Base-by-base conservation (phyloP, 2,888 invertebrate genomes). In the Tenthredo notha region DNA sequence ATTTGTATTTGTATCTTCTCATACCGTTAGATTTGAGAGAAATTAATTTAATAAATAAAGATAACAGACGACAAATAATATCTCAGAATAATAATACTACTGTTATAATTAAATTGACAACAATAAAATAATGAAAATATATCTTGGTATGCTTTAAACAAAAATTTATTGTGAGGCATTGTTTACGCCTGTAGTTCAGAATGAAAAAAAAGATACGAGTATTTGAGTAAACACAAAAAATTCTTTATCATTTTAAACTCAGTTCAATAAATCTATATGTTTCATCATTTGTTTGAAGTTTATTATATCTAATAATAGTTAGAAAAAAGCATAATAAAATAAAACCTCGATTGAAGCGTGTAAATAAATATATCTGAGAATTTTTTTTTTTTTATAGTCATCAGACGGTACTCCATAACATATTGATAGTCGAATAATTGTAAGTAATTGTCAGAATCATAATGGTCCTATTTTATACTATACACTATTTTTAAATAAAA, bases 11-110 rank as follows among this genome's bases (percentile, higher is more conserved):
- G 47, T 33, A 54, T 77, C 18, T 50, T 74, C 43, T 21, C 72
- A 74, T 2, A 21, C 10, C n/a, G 6, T 50, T 54, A 18, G n/a
- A 50, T 77, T 77, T 54, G 54, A 77, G 77, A 33, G n/a, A 33
- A 54, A 18, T 50, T 33, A 50, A 40, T 7, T 37, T 33, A 77
- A 77, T 77, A 29, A 77, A 77, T 77, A 77, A 77, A 77, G 33
- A 18, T 33, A 77, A 50, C 54, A 33, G 1, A 54, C 18, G 33
- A 77, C 33, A 50, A 50, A 29, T 29, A 77, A 54, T 47, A 33
- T 25, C 21, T 75, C 2, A 43, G 25, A 4, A 75, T 29, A 43
- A 75, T 29, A 43, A 75, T 75, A 47, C 47, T 18, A 5, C 10
- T 43, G 25, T 75, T 75, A 75, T 47, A 75, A 21, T 25, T 47